phyloP scores from a whole-genome alignment of 2,888 invertebrate genomes.

The Rhingia campestris region DNA sequence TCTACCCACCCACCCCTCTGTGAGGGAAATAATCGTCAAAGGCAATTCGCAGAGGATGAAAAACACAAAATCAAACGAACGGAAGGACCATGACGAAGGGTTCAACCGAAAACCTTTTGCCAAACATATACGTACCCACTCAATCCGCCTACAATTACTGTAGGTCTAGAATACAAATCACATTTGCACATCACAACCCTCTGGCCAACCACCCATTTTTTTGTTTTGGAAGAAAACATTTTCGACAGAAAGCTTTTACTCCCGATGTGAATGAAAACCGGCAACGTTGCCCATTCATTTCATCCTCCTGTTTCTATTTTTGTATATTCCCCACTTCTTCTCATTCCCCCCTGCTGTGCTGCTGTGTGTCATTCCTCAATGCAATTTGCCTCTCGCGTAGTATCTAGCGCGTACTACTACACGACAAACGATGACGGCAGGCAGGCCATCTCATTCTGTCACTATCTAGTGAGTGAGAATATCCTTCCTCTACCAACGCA shows the following conservation, averaged over 20 bases:
- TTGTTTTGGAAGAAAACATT: slow-evolving; percentile 25
- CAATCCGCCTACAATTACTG: slow-evolving; percentile 70
- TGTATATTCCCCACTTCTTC: not conserved
- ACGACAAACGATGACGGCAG: slow-evolving; percentile 46
- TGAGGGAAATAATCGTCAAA: slow-evolving; percentile 34
- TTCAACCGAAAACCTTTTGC: slow-evolving; percentile 55
- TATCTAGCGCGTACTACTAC: slow-evolving; percentile 68
- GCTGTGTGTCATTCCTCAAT: slow-evolving; percentile 44
- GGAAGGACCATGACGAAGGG: slow-evolving; percentile 24
- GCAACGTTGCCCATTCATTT: slow-evolving; percentile 56
- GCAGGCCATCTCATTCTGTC: slow-evolving; percentile 40
- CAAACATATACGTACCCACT: slow-evolving; percentile 56
- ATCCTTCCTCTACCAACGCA: slow-evolving; percentile 6
- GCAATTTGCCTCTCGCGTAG: slow-evolving; percentile 57
- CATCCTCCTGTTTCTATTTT: slow-evolving; percentile 41
- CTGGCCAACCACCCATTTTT: slow-evolving; percentile 36
- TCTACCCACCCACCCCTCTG: not conserved
- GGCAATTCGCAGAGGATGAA: slow-evolving; percentile 4
- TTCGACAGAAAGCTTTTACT: slow-evolving; percentile 20
- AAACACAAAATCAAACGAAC: slow-evolving; percentile 33
- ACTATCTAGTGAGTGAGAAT: not conserved
- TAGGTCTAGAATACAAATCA: slow-evolving; percentile 73
- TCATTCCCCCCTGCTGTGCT: slow-evolving; percentile 13
- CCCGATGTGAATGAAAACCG: slow-evolving; percentile 60
- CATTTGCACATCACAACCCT: slow-evolving; percentile 42